phyloP scores from a whole-genome alignment of 2,888 invertebrate genomes.

The Chrysomela aeneicollis region DNA sequence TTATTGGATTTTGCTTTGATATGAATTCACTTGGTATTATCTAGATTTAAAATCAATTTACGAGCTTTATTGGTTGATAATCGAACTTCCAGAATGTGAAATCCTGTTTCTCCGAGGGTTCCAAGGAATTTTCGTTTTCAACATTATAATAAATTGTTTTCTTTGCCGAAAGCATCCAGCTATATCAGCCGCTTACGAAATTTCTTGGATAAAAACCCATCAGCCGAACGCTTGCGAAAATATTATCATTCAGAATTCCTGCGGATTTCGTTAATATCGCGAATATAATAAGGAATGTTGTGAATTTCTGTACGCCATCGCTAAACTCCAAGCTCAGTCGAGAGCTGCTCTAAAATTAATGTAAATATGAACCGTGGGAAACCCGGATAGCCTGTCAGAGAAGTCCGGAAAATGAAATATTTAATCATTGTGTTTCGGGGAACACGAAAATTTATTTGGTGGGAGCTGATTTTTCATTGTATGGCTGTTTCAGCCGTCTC shows the following conservation, averaged over 20 bases:
- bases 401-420: conserved; percentile 6
- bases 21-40: too few relatives aligned
- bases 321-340: conserved; percentile 19
- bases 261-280: conserved; percentile 15
- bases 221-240: background rate
- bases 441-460: background rate
- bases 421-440: conserved; percentile 14
- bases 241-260: conserved; percentile 3
- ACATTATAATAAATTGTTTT: background rate
- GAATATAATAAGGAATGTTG: conserved; percentile 12
- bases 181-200: background rate
- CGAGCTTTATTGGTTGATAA: background rate
- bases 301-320: conserved; percentile 8
- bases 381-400: background rate
- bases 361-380: conserved; percentile 24
- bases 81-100: background rate
- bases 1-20: too few relatives aligned
- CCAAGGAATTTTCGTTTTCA: background rate
- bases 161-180: background rate
- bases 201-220: background rate
- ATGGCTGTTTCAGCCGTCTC: too few relatives aligned
- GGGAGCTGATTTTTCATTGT: too few relatives aligned
- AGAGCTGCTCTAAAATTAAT: conserved; percentile 13
- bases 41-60: too few relatives aligned
- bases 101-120: background rate